Evolutionary conservation across 2,888 invertebrate species (phyloP).

Genomic region (Fissipunctia ypsillon): DNA sequence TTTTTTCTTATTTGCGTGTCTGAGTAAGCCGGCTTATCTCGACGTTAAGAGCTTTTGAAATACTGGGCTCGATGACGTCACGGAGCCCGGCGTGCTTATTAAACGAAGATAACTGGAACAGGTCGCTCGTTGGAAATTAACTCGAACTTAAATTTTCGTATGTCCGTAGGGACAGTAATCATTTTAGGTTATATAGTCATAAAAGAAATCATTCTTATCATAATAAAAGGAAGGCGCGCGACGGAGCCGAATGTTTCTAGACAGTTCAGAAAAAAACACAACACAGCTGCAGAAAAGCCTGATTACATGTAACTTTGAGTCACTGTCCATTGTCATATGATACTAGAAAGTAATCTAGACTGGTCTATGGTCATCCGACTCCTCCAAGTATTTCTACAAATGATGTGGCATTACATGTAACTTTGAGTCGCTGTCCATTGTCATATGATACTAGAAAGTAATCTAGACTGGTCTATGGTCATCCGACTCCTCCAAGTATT

Average conservation of each 20-base stretch:
- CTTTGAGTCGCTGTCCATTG: too few relatives aligned
- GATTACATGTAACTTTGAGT: slow-evolving; percentile 31
- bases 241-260: background rate
- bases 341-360: slow-evolving; percentile 27
- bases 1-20: slow-evolving; percentile 51
- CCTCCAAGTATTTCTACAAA: slow-evolving; percentile 21
- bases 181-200: background rate
- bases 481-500: too few relatives aligned
- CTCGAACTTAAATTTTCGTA: slow-evolving; percentile 13
- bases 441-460: too few relatives aligned
- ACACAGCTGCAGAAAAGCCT: background rate
- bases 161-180: background rate
- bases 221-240: background rate
- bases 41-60: slow-evolving; percentile 35
- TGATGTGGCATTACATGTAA: slow-evolving; percentile 18
- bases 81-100: slow-evolving; percentile 9
- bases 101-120: slow-evolving; percentile 20
- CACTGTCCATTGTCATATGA: background rate
- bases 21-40: slow-evolving; percentile 47
- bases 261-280: slow-evolving; percentile 21
- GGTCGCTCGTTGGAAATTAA: background rate
- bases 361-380: slow-evolving; percentile 10
- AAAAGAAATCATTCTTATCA: background rate
- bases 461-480: too few relatives aligned
- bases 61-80: slow-evolving; percentile 24